Conservation (phyloP, 1,140 invertebrate genomes). For the Metopolophium dirhodum region DNA sequence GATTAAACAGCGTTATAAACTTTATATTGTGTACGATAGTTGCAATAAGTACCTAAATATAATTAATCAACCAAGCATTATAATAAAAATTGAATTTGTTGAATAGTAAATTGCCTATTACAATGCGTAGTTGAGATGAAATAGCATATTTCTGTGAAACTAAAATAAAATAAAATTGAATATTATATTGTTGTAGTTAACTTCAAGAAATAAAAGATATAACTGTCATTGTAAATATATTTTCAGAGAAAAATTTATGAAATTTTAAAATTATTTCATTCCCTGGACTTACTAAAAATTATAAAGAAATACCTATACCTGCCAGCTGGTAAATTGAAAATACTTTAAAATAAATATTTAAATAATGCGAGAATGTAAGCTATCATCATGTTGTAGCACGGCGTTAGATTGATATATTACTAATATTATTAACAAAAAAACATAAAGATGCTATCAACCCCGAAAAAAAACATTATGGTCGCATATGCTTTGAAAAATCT, state of each 20-base stretch:
- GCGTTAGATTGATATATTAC: background rate
- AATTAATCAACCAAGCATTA: background rate
- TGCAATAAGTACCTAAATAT: background rate
- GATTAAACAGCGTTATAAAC: background rate
- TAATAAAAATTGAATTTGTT: background rate
- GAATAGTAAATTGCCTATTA: background rate
- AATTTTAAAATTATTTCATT: background rate
- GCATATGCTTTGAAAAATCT: background rate
- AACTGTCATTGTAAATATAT: background rate
- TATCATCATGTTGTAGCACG: background rate
- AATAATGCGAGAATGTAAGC: background rate
- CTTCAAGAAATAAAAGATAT: background rate
- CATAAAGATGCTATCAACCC: background rate
- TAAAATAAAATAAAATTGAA: background rate
- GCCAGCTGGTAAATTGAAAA: background rate
- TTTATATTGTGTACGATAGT: background rate
- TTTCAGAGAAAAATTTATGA: background rate
- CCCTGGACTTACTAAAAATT: background rate
- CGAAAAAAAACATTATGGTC: background rate
- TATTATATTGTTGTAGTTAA: background rate
- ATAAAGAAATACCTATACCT: background rate
- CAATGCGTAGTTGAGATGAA: background rate
- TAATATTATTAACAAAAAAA: background rate
- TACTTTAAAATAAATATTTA: background rate
- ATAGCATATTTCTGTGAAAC: background rate